Base-by-base conservation (phyloP, 2,113 vertebrate genomes). In the Elephas maximus region DNA sequence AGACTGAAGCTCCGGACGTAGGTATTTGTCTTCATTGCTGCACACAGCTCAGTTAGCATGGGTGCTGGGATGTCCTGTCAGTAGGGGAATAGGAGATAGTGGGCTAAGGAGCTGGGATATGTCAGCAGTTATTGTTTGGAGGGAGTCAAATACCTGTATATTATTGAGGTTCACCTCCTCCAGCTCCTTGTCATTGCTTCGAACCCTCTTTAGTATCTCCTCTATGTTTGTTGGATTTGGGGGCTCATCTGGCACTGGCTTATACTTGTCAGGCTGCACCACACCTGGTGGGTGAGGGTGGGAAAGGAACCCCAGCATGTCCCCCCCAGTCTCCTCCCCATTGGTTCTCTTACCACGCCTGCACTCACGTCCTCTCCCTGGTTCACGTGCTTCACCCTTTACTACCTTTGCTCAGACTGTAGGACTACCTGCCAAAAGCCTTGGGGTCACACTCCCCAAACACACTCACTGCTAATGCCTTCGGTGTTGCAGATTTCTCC, bases 121-220 rank as follows among this genome's bases (percentile, higher is more conserved):
- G 8, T 41, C 41, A 17, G 45, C n/a, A 53, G 65, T 57, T 30
- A 76, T 0, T 37, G 0, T 37, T 41, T 33, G 84, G 90, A 67
- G 74, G 51, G 41, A 7, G 17, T 60, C 93, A n/a, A 2, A 62
- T 96, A 99, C 99, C 99, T 99, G 99, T 97, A 99, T 99, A 97
- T 99, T 99, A 98, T 99, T 99, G 92, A 99, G 99, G 98, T 99
- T 99, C 98, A 99, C 99, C 0, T 99, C 99, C 17, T 98, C 98
- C 97, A 99, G 98, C 2, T 98, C 94, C 74, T 98, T 98, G 93
- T 99, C 99, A 0, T 99, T 99, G 96, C 98, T 99, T 95, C 98
- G 98, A 97, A 99, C 99, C 62, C 99, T 99, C 95, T 89, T 97
- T 94, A 99, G 98, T 0, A 99, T 99, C 69, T 99, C 99, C 90